These are phyloP conservation scores for Apoda limacodes DNA, from an alignment of 2,888 invertebrate species.

Conservation along the genomic window DNA sequence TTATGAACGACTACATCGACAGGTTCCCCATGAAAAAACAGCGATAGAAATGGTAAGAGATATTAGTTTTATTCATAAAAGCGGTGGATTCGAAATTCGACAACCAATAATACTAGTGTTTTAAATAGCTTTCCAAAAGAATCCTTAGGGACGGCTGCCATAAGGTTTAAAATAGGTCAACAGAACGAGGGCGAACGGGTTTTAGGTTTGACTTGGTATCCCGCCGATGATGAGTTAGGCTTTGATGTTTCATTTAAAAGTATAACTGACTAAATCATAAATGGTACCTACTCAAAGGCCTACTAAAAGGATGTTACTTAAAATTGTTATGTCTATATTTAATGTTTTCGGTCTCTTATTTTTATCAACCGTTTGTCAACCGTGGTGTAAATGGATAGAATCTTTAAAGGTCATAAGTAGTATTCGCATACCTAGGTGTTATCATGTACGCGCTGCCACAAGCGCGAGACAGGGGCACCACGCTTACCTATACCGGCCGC, in stretches of 20 bases:
- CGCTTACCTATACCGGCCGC: too few relatives aligned
- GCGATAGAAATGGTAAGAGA: conserved; percentile 1
- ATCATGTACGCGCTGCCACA: too few relatives aligned
- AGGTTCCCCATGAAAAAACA: background rate
- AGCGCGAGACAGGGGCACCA: too few relatives aligned
- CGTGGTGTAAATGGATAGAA: too few relatives aligned
- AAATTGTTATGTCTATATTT: conserved; percentile 1
- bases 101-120: background rate
- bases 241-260: conserved; percentile 20
- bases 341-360: background rate
- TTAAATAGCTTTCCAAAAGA: conserved; percentile 17
- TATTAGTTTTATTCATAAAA: background rate
- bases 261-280: conserved; percentile 13
- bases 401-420: too few relatives aligned
- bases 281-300: conserved; percentile 15
- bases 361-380: too few relatives aligned
- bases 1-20: too few relatives aligned
- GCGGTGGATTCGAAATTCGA: conserved; percentile 2
- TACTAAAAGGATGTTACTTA: conserved; percentile 16
- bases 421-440: too few relatives aligned
- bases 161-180: too few relatives aligned
- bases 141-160: conserved; percentile 12
- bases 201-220: conserved; percentile 21
- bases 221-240: conserved; percentile 15
- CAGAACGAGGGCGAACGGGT: conserved; percentile 18